phyloP scores from a whole-genome alignment of 2,888 invertebrate genomes.

The Hypselothyrea guttata region DNA sequence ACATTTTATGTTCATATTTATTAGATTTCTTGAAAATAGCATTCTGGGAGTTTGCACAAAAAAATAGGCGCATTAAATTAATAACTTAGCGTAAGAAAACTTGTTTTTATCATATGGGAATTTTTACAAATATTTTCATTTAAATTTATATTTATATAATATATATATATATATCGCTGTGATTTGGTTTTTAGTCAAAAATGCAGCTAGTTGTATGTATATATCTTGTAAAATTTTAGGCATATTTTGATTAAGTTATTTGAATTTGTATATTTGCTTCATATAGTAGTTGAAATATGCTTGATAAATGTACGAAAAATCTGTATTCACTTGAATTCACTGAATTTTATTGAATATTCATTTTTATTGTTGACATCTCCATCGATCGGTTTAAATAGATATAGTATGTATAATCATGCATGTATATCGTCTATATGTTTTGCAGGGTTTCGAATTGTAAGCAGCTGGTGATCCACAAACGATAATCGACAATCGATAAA shows the following conservation, averaged over 20 bases:
- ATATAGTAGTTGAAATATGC: conserved; percentile 15
- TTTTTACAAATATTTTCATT: background rate
- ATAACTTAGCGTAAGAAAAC: conserved; percentile 42
- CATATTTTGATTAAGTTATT: conserved; percentile 40
- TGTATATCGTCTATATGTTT: conserved; percentile 14
- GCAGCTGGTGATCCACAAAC: too few relatives aligned
- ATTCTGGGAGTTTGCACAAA: conserved; percentile 43
- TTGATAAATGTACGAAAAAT: conserved; percentile 41
- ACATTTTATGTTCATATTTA: conserved; percentile 52
- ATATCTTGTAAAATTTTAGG: conserved; percentile 29
- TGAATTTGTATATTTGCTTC: conserved; percentile 3
- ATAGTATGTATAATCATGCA: conserved; percentile 3
- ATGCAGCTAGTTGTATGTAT: conserved; percentile 46
- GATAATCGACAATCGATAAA: too few relatives aligned
- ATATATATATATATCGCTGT: conserved; percentile 30
- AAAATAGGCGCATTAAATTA: conserved; percentile 38
- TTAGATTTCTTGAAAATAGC: conserved; percentile 58
- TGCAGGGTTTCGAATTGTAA: background rate
- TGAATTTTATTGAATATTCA: conserved; percentile 7
- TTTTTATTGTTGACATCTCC: conserved; percentile 8
- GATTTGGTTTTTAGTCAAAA: conserved; percentile 41
- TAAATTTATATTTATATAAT: background rate
- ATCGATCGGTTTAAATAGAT: conserved; percentile 5
- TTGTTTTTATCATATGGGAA: conserved; percentile 17
- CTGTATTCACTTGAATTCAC: too few relatives aligned